Conservation (phyloP, 2,797 vertebrate species). For the Amphiprion clarkii region DNA sequence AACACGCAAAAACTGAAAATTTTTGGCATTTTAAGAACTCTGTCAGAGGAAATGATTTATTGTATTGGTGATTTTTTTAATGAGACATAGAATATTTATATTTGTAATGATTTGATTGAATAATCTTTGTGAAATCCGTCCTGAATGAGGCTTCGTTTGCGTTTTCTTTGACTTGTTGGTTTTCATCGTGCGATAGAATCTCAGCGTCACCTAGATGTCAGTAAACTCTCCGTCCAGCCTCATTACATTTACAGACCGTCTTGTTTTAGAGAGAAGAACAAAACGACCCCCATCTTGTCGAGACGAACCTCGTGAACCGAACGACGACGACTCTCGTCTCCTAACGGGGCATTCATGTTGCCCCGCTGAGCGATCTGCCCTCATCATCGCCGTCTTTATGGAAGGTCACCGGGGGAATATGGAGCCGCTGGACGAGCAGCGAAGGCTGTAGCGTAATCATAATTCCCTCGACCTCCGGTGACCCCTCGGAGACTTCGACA, state of each 20-base stretch:
- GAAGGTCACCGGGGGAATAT: conserved; percentile 80
- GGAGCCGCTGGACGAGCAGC: conserved; percentile 59
- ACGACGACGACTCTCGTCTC: conserved; percentile 52
- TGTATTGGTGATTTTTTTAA: no score
- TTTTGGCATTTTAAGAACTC: no score
- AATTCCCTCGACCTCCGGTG: conserved; percentile 82
- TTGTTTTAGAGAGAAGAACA: background rate
- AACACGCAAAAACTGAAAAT: no score
- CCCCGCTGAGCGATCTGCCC: conserved; percentile 63
- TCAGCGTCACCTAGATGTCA: background rate
- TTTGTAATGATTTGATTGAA: no score
- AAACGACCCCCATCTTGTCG: conserved; percentile 53
- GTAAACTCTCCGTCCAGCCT: background rate
- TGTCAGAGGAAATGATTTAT: no score
- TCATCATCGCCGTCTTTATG: conserved; percentile 71
- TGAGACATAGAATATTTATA: no score
- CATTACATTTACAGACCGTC: background rate
- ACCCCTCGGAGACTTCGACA: conserved; percentile 77
- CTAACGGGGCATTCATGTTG: conserved; percentile 63
- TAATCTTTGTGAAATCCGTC: no score
- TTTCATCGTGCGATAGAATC: no score
- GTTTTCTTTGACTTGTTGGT: no score
- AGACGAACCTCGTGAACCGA: conserved; percentile 49
- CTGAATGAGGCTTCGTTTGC: no score
- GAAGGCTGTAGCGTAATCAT: conserved; percentile 83